Conservation (phyloP, 2,888 invertebrate species). For the Melangyna quadrimaculata region DNA sequence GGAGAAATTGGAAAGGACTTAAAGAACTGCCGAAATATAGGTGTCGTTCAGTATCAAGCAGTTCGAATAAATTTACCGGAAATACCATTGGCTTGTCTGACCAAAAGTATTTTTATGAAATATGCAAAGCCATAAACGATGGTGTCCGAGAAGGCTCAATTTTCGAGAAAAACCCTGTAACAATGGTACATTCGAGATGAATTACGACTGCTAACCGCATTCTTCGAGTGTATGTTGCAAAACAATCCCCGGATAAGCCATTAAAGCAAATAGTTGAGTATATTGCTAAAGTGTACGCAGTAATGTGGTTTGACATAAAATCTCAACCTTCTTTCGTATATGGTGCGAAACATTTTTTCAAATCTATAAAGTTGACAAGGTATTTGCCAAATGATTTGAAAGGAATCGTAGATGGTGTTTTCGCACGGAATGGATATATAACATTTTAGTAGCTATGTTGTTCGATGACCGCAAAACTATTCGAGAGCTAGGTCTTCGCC, state of each 20-base stretch:
- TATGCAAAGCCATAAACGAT: neutral
- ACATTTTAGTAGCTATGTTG: neutral
- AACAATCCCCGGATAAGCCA: neutral
- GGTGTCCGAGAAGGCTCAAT: constrained; percentile 20
- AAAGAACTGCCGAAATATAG: neutral
- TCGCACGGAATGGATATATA: neutral
- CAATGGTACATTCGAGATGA: constrained; percentile 14
- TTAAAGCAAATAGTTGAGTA: neutral
- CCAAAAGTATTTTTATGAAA: constrained; percentile 12
- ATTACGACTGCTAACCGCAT: neutral
- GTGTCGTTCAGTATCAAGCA: neutral
- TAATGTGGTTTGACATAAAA: constrained; percentile 10
- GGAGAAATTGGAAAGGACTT: neutral
- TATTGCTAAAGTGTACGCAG: constrained; percentile 5
- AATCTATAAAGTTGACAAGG: neutral
- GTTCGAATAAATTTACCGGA: neutral
- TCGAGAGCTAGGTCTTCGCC: neutral
- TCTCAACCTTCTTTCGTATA: neutral
- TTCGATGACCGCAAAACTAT: neutral
- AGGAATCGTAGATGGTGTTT: neutral
- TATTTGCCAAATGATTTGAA: neutral
- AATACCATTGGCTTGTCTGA: neutral
- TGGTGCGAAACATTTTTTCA: neutral
- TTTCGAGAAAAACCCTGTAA: constrained; percentile 3
- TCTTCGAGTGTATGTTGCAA: neutral